A percentile compares a stretch with the other conserved stretches of the same genome.
Evolutionary conservation across 2,113 vertebrate species (phyloP).

Genomic region (Phyllostomus hastatus): DNA sequence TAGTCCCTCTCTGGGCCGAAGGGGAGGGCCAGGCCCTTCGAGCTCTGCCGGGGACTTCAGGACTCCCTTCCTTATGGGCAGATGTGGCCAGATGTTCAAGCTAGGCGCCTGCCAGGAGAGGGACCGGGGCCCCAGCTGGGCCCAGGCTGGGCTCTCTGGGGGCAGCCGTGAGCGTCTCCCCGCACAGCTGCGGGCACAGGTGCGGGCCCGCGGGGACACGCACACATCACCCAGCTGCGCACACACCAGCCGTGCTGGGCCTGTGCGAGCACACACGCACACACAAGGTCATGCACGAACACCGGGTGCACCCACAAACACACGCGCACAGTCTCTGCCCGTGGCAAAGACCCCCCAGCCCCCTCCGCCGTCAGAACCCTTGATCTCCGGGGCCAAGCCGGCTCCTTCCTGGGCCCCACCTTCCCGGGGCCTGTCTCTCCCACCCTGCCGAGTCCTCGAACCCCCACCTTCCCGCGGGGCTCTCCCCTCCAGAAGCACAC

Average conservation of each 20-base stretch:
- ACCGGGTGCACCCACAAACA: background rate
- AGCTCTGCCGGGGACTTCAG: background rate
- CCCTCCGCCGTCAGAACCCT: background rate
- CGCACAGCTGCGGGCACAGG: conserved; percentile 42
- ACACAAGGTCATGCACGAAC: rapidly evolving
- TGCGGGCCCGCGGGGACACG: background rate
- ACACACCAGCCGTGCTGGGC: background rate
- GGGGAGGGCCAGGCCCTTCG: background rate
- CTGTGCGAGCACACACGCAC: rapidly evolving
- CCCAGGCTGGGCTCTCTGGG: background rate
- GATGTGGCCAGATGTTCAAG: conserved; percentile 55
- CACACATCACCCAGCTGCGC: background rate
- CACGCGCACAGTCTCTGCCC: background rate
- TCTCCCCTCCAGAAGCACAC: background rate
- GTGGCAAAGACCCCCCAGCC: background rate
- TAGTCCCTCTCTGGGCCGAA: background rate
- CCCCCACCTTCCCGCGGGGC: background rate
- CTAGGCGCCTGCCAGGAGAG: background rate
- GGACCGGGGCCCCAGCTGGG: background rate
- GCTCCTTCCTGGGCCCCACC: too few relatives aligned
- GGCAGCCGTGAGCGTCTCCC: background rate
- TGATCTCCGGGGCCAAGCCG: too few relatives aligned
- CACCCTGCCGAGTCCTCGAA: background rate
- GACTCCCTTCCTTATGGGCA: background rate
- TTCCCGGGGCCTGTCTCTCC: background rate